These are phyloP conservation scores for Protonibea diacanthus DNA, from an alignment of 2,797 vertebrate species.

Conservation along the genomic window DNA sequence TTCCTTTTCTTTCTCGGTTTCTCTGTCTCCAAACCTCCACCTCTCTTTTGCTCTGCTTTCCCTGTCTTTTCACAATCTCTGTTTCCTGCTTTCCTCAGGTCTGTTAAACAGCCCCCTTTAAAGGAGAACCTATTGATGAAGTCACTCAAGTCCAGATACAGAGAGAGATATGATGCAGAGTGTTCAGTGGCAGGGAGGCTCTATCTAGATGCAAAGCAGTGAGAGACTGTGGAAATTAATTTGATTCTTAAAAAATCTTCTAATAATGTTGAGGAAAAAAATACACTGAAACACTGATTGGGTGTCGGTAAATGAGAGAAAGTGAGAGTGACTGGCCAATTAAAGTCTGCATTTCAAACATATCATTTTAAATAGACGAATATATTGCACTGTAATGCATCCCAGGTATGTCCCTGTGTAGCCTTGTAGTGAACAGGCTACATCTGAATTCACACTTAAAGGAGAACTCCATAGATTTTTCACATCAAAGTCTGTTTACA, in stretches of 20 bases:
- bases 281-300: conserved; percentile 46
- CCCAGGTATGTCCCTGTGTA: background rate
- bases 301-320: background rate
- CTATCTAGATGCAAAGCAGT: conserved; percentile 36
- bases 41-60: conserved; percentile 42
- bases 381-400: background rate
- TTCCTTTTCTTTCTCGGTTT: conserved; percentile 53
- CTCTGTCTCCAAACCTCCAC: conserved; percentile 41
- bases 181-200: conserved; percentile 38
- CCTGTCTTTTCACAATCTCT: conserved; percentile 49
- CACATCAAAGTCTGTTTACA: conserved; percentile 15
- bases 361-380: background rate
- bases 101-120: conserved; percentile 65
- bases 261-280: background rate
- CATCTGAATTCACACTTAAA: conserved; percentile 3
- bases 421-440: background rate
- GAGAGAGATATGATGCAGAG: conserved; percentile 28
- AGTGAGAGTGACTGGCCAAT: background rate
- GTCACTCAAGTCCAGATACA: conserved; percentile 56
- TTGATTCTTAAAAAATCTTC: conserved; percentile 49
- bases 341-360: conserved; percentile 21
- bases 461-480: background rate
- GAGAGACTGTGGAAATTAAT: conserved; percentile 47
- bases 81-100: conserved; percentile 51
- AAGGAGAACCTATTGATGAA: conserved; percentile 68